A percentile compares a stretch with the other conserved stretches of the same genome.
Conservation (phyloP, 2,113 vertebrate genomes). For the Proterorhinus semilunaris region DNA sequence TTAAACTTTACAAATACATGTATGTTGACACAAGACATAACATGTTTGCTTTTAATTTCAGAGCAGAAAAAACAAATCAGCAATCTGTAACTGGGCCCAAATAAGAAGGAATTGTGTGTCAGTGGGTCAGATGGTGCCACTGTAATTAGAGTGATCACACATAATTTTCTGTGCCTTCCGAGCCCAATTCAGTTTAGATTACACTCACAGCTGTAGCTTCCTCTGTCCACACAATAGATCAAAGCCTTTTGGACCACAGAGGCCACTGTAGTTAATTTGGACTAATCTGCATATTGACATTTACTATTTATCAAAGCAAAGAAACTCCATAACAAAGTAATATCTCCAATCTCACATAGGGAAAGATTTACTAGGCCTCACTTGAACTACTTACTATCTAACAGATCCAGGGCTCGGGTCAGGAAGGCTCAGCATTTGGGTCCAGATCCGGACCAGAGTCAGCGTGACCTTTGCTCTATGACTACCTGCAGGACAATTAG, state of each 20-base stretch:
- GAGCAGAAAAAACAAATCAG: neutral
- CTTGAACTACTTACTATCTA: too few relatives aligned
- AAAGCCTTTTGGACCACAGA: neutral
- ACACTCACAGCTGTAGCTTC: constrained; percentile 1
- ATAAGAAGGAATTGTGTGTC: neutral
- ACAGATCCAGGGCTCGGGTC: too few relatives aligned
- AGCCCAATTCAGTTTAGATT: constrained; percentile 2
- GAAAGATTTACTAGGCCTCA: too few relatives aligned
- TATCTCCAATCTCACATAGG: too few relatives aligned
- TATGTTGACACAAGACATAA: neutral
- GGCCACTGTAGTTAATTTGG: neutral
- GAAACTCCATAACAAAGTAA: too few relatives aligned
- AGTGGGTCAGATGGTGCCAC: constrained; percentile 10
- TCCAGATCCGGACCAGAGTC: too few relatives aligned
- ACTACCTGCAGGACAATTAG: too few relatives aligned
- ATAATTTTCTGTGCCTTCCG: constrained; percentile 2
- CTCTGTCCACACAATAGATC: neutral
- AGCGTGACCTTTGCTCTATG: too few relatives aligned
- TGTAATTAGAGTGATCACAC: constrained; percentile 9
- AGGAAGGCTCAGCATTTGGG: too few relatives aligned
- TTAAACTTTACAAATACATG: too few relatives aligned
- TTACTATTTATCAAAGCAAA: neutral
- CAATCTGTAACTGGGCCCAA: constrained; percentile 3
- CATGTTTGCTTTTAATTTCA: constrained; percentile 1
- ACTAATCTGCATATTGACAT: neutral